A percentile compares a stretch with the other conserved stretches of the same genome.
These are phyloP conservation scores for Ophthalmolycus amberensis DNA, from an alignment of 2,113 vertebrate genomes.

Conservation along the genomic window DNA sequence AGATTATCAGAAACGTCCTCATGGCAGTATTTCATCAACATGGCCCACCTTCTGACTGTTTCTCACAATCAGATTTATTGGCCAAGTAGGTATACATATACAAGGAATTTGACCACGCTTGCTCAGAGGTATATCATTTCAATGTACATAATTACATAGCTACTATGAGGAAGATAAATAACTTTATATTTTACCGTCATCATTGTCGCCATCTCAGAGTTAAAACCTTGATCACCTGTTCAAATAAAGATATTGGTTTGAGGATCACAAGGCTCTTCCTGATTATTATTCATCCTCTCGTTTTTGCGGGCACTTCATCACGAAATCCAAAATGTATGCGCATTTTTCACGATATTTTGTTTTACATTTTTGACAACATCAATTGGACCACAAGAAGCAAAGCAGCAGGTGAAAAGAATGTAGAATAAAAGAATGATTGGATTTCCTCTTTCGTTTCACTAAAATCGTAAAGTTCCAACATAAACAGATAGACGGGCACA, in stretches of 20 bases:
- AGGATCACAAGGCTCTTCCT: neutral
- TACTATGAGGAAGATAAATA: neutral
- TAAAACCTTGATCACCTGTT: neutral
- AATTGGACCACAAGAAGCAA: conserved; percentile 43
- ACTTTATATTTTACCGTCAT: neutral
- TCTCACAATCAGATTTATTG: neutral
- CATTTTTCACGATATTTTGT: conserved; percentile 15
- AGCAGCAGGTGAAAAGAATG: conserved; percentile 43
- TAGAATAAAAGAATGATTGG: neutral
- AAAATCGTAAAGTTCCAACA: conserved; percentile 19
- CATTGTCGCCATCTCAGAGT: neutral
- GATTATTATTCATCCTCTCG: neutral
- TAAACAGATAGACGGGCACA: conserved; percentile 33
- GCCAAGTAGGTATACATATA: neutral
- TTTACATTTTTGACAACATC: conserved; percentile 34
- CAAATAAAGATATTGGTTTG: conserved; percentile 15
- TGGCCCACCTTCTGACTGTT: neutral
- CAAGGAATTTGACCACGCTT: neutral
- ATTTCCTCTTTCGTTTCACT: conserved; percentile 20
- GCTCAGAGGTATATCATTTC: neutral
- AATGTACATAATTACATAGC: neutral
- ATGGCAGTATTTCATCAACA: neutral
- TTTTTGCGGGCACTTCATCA: conserved; percentile 26
- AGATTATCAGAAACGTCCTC: conserved; percentile 12
- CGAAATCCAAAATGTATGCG: conserved; percentile 7